These are phyloP conservation scores for Silurus meridionalis DNA, from an alignment of 2,113 vertebrate species.

Conservation along the genomic window DNA sequence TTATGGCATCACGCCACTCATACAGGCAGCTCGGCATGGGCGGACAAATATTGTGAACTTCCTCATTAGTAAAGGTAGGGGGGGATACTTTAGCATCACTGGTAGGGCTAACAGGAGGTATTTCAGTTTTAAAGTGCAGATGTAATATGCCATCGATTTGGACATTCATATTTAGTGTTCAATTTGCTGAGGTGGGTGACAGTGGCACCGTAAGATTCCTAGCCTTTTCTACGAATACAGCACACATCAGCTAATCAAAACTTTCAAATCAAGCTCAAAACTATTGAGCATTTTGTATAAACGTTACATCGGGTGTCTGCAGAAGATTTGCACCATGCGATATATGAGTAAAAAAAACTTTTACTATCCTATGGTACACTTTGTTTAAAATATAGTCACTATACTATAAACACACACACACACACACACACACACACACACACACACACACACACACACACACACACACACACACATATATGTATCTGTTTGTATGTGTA, in stretches of 20 bases:
- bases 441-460: too few relatives aligned
- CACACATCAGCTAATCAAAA: not conserved
- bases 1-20: slow-evolving; percentile 86
- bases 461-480: too few relatives aligned
- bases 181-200: slow-evolving; percentile 3
- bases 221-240: not conserved
- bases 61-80: slow-evolving; percentile 75
- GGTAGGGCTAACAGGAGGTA: not conserved
- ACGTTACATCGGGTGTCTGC: not conserved
- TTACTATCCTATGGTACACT: not conserved
- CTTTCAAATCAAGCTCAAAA: not conserved
- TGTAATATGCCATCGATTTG: not conserved
- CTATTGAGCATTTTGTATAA: not conserved
- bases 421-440: too few relatives aligned
- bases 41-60: slow-evolving; percentile 79
- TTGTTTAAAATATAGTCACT: not conserved
- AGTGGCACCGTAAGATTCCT: not conserved
- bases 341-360: not conserved
- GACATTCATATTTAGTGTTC: slow-evolving; percentile 4
- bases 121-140: not conserved
- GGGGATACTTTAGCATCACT: not conserved
- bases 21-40: slow-evolving; percentile 88
- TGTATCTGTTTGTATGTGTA: not conserved
- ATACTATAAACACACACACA: not conserved
- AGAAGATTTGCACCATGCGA: not conserved